Evolutionary conservation across 92 coral and sea anemone species (phyloP), one percentile per base, ranked within the genome.

Genomic region (Meandrina meandrites): DNA sequence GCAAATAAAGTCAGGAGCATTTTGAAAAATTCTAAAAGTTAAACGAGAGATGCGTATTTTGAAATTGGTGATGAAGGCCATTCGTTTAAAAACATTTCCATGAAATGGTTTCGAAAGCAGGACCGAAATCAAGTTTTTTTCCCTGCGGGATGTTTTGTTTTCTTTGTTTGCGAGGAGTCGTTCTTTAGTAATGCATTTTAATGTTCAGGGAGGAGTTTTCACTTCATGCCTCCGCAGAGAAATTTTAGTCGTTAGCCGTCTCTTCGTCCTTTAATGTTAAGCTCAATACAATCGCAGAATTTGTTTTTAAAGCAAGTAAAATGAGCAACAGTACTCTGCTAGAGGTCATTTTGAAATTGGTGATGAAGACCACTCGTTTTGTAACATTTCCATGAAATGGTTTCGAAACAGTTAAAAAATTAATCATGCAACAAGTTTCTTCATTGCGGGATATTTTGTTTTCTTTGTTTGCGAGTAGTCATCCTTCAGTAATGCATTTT

Each of bases 271-370:
- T 62, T 24, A 22, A 57, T 18, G 6, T 7, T 8, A 24, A 22
- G 30, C 30, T 62, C 13, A 62, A 62, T 24, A 24, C 69, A 62
- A 19, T 62, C 27, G 69, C 31, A 7, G 69, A 30, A 62, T 62
- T n/a, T n/a, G n/a, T n/a, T n/a, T 62, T n/a, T 22, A 62, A 11
- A 62, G 12, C 69, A 24, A 62, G 69, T 24, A 24, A 62, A 62
- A 62, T 24, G 79, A 42, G 31, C 36, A 75, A 54, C 79, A 24
- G 79, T 75, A 75, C 79, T 22, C 30, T 75, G 51, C 5, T 75
- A 42, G 54, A 75, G 31, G 27, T 75, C n/a, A 40, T 2, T 40
- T 40, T 6, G 45, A 40, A 40, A 40, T 2, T 2, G 45, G 45
- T 6, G 45, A 40, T 6, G 45, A 40, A n/a, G n/a, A n/a, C n/a